Base-by-base conservation (phyloP, 2,888 invertebrate genomes). In the Eulithis testata region DNA sequence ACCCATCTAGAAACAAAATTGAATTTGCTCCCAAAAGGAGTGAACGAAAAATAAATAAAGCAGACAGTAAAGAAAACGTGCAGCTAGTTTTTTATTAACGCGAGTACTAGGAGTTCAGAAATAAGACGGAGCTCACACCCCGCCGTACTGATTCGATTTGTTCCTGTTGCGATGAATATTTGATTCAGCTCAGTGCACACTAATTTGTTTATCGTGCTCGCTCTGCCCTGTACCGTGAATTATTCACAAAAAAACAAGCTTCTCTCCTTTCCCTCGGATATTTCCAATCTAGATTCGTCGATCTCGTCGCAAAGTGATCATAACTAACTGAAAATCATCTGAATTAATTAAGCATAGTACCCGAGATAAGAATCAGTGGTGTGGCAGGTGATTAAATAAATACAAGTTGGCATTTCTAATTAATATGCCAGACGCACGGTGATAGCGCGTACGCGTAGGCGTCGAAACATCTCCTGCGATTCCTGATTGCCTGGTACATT, bases 141-240 rank as follows among this genome's bases (percentile, higher is more conserved):
- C 73, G 73, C 78, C 37, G 53, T 53, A 81, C 87, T 91, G 90
- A 93, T 93, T 93, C 93, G 93, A 93, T 93, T 92, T 93, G 91
- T 91, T 91, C 86, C 86, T 89, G 87, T 82, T 80, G 81, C 89
- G 88, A 89, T 93, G 91, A 93, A 93, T 93, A 89, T 93, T 93
- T 93, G 91, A 93, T 92, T 83, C 85, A 85, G 80, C 87, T 91
- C 91, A 90, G 87, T 93, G 91, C 89, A 88, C 90, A 86, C 91
- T 93, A 92, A 92, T 93, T 92, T 93, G 92, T 92, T 91, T 92
- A 92, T 88, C 89, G 89, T 87, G 88, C 51, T 59, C 66, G 59
- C 85, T 86, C 86, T 87, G 84, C 82, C 84, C 80, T 80, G 83
- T 88, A 82, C 77, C 76, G 73, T 85, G 78, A 82, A 84, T 85